Base-by-base conservation (phyloP, 2,888 invertebrate genomes). In the Balanococcus diminutus region DNA sequence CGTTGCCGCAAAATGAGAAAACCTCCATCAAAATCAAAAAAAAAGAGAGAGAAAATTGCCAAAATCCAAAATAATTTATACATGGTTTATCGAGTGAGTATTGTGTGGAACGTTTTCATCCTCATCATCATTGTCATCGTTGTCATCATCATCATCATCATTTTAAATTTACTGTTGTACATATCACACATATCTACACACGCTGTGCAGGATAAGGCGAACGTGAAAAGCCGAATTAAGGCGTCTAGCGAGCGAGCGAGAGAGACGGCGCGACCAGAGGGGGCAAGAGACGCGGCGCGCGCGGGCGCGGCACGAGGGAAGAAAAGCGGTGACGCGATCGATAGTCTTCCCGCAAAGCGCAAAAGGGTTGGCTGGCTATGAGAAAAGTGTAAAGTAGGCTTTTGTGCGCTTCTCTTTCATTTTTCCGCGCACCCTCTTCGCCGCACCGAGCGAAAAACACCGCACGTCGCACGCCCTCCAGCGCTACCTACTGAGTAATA, bases 361-460 rank as follows among this genome's bases (percentile, higher is more conserved):
- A 19, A 51, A 51, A 46, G 84, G 39, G 46, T 42, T 75, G 72
- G 84, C 32, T 42, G 84, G 72, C 67, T 72, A 72, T 46, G 84
- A 75, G 84, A 84, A 84, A 84, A 84, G 84, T 79, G 75, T 84
- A 72, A 84, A 84, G 83, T 83, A 83, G 83, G 83, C 83, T 83
- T 83, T 83, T 84, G 84, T 84, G 72, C 84, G 84, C 84, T 84
- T 82, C 84, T 84, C 72, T 84, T 84, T 84, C 75, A 84, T 84
- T 82, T 84, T 84, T 84, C 51, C 39, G 22, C n/a, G n/a, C n/a
- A n/a, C 75, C 84, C 84, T 84, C 42, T 84, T 46, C 75, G 46
- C 51, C 4, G n/a, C 19, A 19, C 51, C 1, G 14, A 3, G 2
- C 42, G 14, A 16, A 3, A 0, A 3, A 3, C 14, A 3, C 16